Base-by-base conservation (phyloP, 2,113 vertebrate genomes). In the Corvus hawaiiensis region DNA sequence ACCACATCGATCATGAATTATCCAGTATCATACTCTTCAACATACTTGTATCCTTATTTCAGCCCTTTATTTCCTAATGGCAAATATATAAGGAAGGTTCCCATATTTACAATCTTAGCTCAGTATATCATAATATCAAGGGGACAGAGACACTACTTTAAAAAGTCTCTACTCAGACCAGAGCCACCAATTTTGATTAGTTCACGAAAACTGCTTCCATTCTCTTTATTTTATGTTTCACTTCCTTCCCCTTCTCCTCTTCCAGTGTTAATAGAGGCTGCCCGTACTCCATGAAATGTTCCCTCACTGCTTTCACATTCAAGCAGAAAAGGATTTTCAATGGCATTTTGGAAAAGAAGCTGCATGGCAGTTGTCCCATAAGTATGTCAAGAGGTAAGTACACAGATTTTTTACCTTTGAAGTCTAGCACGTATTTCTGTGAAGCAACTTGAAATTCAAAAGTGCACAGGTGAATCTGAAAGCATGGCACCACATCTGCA, bases 361-460 rank as follows among this genome's bases (percentile, higher is more conserved):
- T 48, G 26, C 5, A 26, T 33, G 30, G 21, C 7, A 22, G 11
- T 7, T 87, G 3, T 43, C 19, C 48, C 2, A 0, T n/a, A 61
- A 80, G 13, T 11, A 11, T 20, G 10, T 58, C 77, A 84, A 81
- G 59, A 81, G 37, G 12, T 49, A 62, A 81, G 7, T 13, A 41
- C 10, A 26, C 1, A 37, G n/a, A 41, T 23, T 10, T 84, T 94
- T 95, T 95, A 61, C 55, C 33, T 76, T 68, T 66, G 30, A 93
- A 48, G 67, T 48, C 58, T 67, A 1, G 27, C 23, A 32, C 2
- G 0, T 27, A 20, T 77, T 66, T 94, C 64, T 63, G 61, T 16
- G 33, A 87, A 73, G 6, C 17, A 61, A 8, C 8, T 54, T 48
- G 52, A 90, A 82, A 90, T 75, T 76, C 49, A 26, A 1, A 82